These are phyloP conservation scores for Pararge aegeria DNA, from an alignment of 1,140 invertebrate species.

Conservation along the genomic window DNA sequence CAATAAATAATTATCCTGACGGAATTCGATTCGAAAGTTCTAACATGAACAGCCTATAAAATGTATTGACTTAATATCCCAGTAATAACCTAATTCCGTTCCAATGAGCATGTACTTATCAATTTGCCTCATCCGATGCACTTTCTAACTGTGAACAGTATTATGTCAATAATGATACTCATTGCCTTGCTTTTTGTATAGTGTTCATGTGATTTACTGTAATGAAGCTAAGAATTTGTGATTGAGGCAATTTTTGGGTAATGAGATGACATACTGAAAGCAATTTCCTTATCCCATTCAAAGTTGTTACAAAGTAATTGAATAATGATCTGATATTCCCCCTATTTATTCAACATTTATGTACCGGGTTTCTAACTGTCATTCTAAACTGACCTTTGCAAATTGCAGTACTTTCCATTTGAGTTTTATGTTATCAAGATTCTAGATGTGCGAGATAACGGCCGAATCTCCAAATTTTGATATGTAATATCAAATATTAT, in stretches of 20 bases:
- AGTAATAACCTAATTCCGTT: slow-evolving; percentile 37
- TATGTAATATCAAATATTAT: too few species aligned
- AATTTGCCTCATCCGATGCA: slow-evolving; percentile 29
- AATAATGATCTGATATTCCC: background rate
- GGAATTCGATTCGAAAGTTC: slow-evolving; percentile 14
- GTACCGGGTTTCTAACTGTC: too few species aligned
- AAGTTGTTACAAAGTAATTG: background rate
- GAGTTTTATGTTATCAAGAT: too few species aligned
- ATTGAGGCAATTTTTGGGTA: slow-evolving; percentile 23
- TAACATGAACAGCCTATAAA: slow-evolving; percentile 11
- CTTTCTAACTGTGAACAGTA: slow-evolving; percentile 47
- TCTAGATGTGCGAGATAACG: too few species aligned
- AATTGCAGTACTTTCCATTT: too few species aligned
- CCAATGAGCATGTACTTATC: slow-evolving; percentile 36
- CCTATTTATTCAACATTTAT: background rate
- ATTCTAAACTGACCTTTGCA: too few species aligned
- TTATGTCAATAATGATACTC: slow-evolving; percentile 46
- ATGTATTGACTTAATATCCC: slow-evolving; percentile 10
- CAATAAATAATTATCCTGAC: too few species aligned
- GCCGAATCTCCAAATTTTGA: too few species aligned
- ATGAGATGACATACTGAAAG: background rate
- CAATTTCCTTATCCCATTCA: background rate
- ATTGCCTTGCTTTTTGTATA: slow-evolving; percentile 40
- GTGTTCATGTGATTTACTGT: slow-evolving; percentile 34
- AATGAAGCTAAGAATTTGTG: slow-evolving; percentile 33